Evolutionary conservation across 2,113 vertebrate genomes (phyloP).

Genomic region (Tyrannus savana): DNA sequence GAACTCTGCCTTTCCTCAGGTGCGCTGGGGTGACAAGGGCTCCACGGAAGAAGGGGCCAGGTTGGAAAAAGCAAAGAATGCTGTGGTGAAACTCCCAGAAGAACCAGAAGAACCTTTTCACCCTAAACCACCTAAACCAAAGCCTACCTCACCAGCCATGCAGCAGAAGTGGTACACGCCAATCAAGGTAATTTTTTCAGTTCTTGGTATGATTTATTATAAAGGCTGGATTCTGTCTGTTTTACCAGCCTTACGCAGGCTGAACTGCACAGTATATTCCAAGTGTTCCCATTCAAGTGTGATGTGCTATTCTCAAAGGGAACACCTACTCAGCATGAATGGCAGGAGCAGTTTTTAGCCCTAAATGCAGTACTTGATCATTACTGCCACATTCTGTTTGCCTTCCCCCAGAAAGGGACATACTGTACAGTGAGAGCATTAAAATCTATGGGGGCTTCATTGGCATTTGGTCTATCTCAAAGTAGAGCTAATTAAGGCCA

Average conservation of each 20-base stretch:
- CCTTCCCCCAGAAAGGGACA: not conserved
- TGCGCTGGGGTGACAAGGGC: conserved; percentile 97
- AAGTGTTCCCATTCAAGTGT: not conserved
- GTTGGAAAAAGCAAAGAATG: conserved; percentile 95
- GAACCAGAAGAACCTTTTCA: conserved; percentile 79
- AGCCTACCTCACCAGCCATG: conserved; percentile 59
- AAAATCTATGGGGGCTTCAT: not conserved
- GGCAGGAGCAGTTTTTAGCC: not conserved
- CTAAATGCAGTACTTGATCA: not conserved
- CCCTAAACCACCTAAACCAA: conserved; percentile 70
- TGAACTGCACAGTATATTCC: not conserved
- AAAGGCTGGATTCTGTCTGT: not conserved
- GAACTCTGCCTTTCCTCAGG: conserved; percentile 72
- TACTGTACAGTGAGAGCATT: not conserved
- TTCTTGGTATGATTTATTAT: not conserved
- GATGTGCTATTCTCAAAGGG: not conserved
- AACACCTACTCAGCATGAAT: not conserved
- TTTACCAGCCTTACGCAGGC: not conserved
- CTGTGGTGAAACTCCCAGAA: conserved; percentile 87
- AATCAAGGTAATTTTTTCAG: conserved; percentile 84
- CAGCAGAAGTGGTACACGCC: conserved; percentile 96
- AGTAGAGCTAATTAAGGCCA: not conserved
- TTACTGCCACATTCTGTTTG: not conserved
- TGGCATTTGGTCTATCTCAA: not conserved
- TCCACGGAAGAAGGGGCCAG: conserved; percentile 96